Base-by-base conservation (phyloP, 2,888 invertebrate genomes). In the Aspidapion aeneum region DNA sequence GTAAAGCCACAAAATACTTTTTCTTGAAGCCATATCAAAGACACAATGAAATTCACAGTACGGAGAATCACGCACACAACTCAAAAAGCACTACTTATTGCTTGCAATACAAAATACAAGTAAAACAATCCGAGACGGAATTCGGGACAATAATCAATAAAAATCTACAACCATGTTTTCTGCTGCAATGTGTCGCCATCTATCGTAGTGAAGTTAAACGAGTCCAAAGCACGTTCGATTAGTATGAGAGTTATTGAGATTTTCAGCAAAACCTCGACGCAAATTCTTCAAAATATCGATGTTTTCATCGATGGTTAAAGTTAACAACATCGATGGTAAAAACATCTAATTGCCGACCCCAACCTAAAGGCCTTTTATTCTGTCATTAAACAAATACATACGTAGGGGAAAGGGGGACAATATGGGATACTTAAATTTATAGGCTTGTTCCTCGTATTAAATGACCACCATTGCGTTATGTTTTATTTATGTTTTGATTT, bases 251-350 rank as follows among this genome's bases (percentile, higher is more conserved):
- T 35, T 7, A 35, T 35, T 35, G 35, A 35, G 35, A 35, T 35
- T 35, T 35, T 35, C 35, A 35, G 35, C 35, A 35, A 35, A 35
- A 35, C 35, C 3, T 35, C 35, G 3, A 35, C 35, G 35, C 35
- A 35, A 35, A 35, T 35, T 35, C 35, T 35, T 35, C 35, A 35
- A 35, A 35, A 35, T 35, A 35, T 35, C 35, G 35, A 35, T 35
- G 35, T 35, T 35, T 35, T 35, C 35, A 35, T 35, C 35, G 35
- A 35, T 35, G 35, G 19, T 49, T 58, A 12, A 58, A 58, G 18
- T 57, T 7, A 58, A 22, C 18, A 22, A 57, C 48, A 57, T 57
- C 35, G 57, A 57, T 57, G 57, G 22, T 18, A 57, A 57, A 57
- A 57, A 57, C 57, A 57, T 57, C 57, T 21, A 48, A 57, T n/a